phyloP scores from a whole-genome alignment of 2,113 vertebrate genomes.

The Nanorana parkeri region DNA sequence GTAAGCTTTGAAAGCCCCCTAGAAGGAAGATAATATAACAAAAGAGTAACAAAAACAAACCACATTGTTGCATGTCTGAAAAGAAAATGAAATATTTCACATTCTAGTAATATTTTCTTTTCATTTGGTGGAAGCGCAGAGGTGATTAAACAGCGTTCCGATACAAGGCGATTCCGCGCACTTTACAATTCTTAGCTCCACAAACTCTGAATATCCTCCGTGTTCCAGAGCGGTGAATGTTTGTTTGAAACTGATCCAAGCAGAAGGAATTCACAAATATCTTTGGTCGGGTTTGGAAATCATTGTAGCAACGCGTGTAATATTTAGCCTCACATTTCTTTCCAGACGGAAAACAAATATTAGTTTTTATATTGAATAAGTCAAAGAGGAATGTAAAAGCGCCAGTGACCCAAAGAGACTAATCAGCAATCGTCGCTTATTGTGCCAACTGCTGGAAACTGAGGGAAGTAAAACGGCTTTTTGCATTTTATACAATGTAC shows the following conservation, averaged over 20 bases:
- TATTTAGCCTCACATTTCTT: too few species aligned
- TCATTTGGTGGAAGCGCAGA: conserved; percentile 17
- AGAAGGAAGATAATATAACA: not conserved
- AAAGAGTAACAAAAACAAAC: too few species aligned
- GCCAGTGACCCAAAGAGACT: too few species aligned
- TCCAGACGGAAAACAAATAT: too few species aligned
- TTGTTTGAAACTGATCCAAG: conserved; percentile 17
- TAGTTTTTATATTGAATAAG: too few species aligned
- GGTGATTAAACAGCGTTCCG: conserved; percentile 8
- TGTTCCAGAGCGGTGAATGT: not conserved
- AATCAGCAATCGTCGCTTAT: too few species aligned
- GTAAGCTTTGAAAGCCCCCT: not conserved
- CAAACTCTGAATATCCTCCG: not conserved
- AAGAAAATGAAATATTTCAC: conserved; percentile 13
- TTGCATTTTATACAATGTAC: too few species aligned
- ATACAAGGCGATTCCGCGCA: not conserved
- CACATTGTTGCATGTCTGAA: not conserved
- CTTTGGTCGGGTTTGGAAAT: not conserved
- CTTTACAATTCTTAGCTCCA: conserved; percentile 26
- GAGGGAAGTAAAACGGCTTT: too few species aligned
- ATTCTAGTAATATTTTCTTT: conserved; percentile 40
- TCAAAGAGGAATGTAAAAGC: too few species aligned
- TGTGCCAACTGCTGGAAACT: too few species aligned
- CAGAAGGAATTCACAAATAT: not conserved
- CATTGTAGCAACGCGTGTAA: too few species aligned